phyloP scores from a whole-genome alignment of 2,797 vertebrate species.

The Synanceia verrucosa region DNA sequence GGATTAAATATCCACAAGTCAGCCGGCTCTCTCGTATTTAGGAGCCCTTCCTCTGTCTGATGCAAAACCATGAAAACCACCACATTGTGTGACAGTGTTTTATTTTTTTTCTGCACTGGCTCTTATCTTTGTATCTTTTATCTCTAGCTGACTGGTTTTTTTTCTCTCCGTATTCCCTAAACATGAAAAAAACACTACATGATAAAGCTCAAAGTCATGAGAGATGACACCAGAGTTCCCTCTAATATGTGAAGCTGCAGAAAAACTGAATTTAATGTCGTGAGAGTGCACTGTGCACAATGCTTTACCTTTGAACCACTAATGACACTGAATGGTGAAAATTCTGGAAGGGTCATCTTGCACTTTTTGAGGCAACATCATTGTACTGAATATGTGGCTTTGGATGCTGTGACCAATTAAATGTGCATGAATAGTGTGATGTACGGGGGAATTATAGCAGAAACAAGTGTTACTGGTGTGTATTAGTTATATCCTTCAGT shows the following conservation, averaged over 20 bases:
- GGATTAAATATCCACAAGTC: slow-evolving; percentile 72
- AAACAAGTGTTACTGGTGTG: not conserved
- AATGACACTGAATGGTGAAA: slow-evolving; percentile 15
- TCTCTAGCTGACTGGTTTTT: slow-evolving; percentile 37
- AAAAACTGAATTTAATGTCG: slow-evolving; percentile 1
- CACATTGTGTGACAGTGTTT: slow-evolving; percentile 44
- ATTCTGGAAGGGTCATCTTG: not conserved
- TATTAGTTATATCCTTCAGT: not conserved
- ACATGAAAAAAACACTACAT: slow-evolving; percentile 32
- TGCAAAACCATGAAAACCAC: slow-evolving; percentile 76
- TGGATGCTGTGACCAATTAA: not conserved
- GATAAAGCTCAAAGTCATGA: slow-evolving; percentile 50
- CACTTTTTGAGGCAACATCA: slow-evolving; percentile 22
- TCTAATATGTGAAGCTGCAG: slow-evolving; percentile 14
- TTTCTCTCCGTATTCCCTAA: slow-evolving; percentile 45
- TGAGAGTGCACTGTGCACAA: slow-evolving; percentile 8
- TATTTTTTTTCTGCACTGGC: slow-evolving; percentile 1
- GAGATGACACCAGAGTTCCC: slow-evolving; percentile 8
- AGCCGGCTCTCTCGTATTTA: slow-evolving; percentile 47
- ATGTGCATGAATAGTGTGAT: not conserved
- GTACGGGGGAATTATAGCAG: not conserved
- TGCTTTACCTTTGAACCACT: slow-evolving; percentile 12
- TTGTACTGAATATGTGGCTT: not conserved
- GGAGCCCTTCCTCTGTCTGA: slow-evolving; percentile 60
- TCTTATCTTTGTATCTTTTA: slow-evolving; percentile 66